phyloP scores from a whole-genome alignment of 2,888 invertebrate species.

The Ischnus inquisitorius region DNA sequence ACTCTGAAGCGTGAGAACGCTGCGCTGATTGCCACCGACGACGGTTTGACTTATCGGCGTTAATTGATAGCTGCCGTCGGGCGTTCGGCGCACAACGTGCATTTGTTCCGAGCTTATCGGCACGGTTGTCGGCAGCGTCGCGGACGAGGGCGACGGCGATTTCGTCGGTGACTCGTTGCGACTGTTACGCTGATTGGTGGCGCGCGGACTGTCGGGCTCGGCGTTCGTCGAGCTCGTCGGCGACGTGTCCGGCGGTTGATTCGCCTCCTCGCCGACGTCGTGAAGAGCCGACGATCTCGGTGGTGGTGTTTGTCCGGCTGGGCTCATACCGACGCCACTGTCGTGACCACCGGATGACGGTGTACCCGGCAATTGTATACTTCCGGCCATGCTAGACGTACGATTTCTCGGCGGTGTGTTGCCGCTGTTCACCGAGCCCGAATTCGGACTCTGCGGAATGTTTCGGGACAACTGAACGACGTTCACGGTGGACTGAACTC shows the following conservation, averaged over 20 bases:
- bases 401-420: constrained; percentile 82
- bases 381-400: constrained; percentile 79
- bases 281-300: constrained; percentile 81
- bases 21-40: constrained; percentile 75
- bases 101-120: constrained; percentile 80
- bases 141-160: constrained; percentile 77
- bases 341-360: constrained; percentile 84
- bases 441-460: constrained; percentile 82
- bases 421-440: constrained; percentile 80
- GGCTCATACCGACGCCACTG: constrained; percentile 84
- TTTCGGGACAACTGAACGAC: constrained; percentile 87
- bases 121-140: constrained; percentile 74
- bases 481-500: constrained; percentile 86
- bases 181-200: constrained; percentile 72
- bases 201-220: constrained; percentile 78
- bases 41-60: constrained; percentile 79
- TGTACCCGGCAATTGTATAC: constrained; percentile 82
- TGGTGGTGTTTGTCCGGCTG: constrained; percentile 83
- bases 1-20: constrained; percentile 79
- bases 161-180: constrained; percentile 81
- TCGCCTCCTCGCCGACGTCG: constrained; percentile 83
- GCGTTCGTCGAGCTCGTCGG: constrained; percentile 78
- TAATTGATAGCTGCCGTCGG: constrained; percentile 83
- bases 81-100: constrained; percentile 82
- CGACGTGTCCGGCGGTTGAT: constrained; percentile 81